A percentile compares a stretch with the other conserved stretches of the same genome.
Evolutionary conservation across 2,797 vertebrate genomes (phyloP).

Genomic region (Cynodonichthys magdalenae): DNA sequence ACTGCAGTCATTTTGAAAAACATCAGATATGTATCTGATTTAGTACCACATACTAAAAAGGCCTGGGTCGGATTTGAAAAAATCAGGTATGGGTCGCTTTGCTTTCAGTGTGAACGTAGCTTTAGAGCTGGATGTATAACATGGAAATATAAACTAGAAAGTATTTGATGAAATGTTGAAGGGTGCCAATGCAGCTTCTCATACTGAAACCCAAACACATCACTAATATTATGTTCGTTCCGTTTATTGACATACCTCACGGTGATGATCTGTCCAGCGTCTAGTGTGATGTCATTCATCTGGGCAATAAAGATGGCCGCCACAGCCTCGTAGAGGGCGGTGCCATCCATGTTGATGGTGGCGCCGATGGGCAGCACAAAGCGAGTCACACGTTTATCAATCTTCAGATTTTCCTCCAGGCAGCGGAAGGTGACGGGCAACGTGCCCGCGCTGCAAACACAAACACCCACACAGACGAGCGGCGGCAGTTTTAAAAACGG

Average conservation of each 20-base stretch:
- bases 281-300: constrained; percentile 86
- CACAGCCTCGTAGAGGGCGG: constrained; percentile 88
- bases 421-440: constrained; percentile 88
- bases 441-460: constrained; percentile 81
- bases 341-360: constrained; percentile 91
- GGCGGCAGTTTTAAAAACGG: neutral
- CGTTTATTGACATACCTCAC: constrained; percentile 76
- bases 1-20: no score
- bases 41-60: no score
- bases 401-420: constrained; percentile 87
- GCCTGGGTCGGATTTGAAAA: no score
- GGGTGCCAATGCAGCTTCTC: no score
- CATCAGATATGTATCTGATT: no score
- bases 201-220: neutral
- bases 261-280: constrained; percentile 85
- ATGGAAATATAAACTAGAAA: neutral
- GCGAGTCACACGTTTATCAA: constrained; percentile 86
- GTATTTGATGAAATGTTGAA: no score
- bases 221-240: neutral
- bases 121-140: neutral
- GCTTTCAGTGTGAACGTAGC: no score
- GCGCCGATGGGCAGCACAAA: constrained; percentile 88
- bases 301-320: constrained; percentile 90
- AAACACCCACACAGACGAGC: constrained; percentile 15
- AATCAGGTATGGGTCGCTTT: no score